Evolutionary conservation across 2,797 vertebrate species (phyloP).

Genomic region (Centroberyx gerrardi): DNA sequence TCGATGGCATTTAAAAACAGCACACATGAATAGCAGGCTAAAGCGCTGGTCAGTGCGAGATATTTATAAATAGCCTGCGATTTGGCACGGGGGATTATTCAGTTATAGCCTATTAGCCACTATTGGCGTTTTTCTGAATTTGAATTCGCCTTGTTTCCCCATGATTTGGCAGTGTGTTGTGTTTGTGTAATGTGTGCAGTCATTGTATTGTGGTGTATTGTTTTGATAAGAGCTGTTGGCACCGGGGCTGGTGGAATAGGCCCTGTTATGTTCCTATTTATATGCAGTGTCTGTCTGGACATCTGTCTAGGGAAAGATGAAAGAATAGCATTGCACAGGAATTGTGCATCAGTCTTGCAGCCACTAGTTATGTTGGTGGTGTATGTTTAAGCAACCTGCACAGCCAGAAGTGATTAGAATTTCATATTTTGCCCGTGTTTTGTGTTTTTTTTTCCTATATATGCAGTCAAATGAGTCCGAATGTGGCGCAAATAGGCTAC

Average conservation of each 20-base stretch:
- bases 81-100: conserved; percentile 38
- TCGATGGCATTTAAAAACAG: conserved; percentile 66
- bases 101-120: conserved; percentile 42
- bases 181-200: conserved; percentile 76
- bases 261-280: conserved; percentile 78
- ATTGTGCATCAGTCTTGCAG: conserved; percentile 56
- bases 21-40: conserved; percentile 31
- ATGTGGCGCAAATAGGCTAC: background rate
- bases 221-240: conserved; percentile 79
- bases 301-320: conserved; percentile 78
- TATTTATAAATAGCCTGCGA: conserved; percentile 53
- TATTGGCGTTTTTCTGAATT: conserved; percentile 60
- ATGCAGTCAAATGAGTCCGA: conserved; percentile 13
- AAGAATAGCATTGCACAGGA: conserved; percentile 72
- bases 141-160: conserved; percentile 38
- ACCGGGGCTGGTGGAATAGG: conserved; percentile 71
- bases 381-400: conserved; percentile 34
- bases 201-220: conserved; percentile 79
- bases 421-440: conserved; percentile 14
- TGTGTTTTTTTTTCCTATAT: background rate
- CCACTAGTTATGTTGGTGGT: conserved; percentile 39
- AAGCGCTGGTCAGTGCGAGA: conserved; percentile 39
- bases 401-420: conserved; percentile 12
- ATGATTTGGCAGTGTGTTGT: conserved; percentile 66
- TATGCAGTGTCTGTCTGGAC: conserved; percentile 84